phyloP scores from a whole-genome alignment of 1,140 invertebrate genomes.

The Sesamia nonagrioides region DNA sequence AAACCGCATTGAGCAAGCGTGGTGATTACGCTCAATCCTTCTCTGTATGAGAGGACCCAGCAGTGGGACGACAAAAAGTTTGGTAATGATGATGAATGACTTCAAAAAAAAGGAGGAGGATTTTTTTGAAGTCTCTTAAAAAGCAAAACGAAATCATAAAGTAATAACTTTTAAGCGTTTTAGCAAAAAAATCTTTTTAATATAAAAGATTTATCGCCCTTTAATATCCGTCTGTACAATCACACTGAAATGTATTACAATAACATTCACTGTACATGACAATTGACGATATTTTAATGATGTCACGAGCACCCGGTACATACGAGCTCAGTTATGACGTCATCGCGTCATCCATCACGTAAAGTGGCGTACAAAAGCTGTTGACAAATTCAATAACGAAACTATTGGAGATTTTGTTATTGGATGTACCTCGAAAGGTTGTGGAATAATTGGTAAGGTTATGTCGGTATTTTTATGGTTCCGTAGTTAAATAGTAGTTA shows the following conservation, averaged over 20 bases:
- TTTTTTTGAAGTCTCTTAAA: too few species aligned
- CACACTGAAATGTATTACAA: neutral
- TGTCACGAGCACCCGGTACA: constrained; percentile 16
- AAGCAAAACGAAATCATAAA: too few species aligned
- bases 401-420: constrained; percentile 28
- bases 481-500: too few species aligned
- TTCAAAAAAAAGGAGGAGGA: too few species aligned
- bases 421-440: constrained; percentile 4
- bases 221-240: neutral
- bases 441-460: neutral
- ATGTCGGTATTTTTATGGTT: too few species aligned
- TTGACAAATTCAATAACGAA: constrained; percentile 30
- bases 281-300: constrained; percentile 38
- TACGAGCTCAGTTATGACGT: constrained; percentile 36
- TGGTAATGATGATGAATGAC: too few species aligned
- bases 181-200: too few species aligned
- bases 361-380: constrained; percentile 22
- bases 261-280: neutral
- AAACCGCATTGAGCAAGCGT: too few species aligned
- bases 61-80: too few species aligned
- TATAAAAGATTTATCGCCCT: neutral
- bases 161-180: too few species aligned
- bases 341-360: constrained; percentile 29
- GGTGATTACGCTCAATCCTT: too few species aligned
- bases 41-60: too few species aligned